Evolutionary conservation across 2,888 invertebrate species (phyloP).

Genomic region (Chrysolina haemoptera): DNA sequence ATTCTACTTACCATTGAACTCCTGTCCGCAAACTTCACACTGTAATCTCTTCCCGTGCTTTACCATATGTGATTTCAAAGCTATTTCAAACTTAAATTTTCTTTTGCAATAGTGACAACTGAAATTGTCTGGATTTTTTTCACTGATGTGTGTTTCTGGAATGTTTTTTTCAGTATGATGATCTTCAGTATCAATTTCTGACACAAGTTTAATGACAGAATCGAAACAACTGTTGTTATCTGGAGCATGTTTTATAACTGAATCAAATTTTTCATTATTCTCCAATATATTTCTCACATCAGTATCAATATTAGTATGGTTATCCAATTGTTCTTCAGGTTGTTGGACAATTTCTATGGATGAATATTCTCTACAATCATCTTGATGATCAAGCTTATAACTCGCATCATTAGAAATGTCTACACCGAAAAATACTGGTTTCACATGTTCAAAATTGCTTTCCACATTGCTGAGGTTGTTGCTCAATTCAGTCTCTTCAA

Average conservation of each 20-base stretch:
- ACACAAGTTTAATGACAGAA: conserved; percentile 30
- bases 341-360: neutral
- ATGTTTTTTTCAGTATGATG: neutral
- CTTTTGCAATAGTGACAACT: conserved; percentile 59
- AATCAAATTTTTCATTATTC: conserved; percentile 6
- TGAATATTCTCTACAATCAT: neutral
- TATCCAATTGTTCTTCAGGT: neutral
- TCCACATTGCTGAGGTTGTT: neutral
- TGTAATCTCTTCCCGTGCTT: conserved; percentile 61
- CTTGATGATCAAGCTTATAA: neutral
- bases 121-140: neutral
- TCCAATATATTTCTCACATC: conserved; percentile 3
- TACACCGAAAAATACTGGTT: neutral
- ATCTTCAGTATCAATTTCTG: conserved; percentile 27
- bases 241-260: conserved; percentile 33
- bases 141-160: neutral
- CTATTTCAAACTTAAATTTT: conserved; percentile 58
- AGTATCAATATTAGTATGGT: neutral
- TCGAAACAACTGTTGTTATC: conserved; percentile 21
- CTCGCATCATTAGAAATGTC: neutral
- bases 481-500: neutral
- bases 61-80: conserved; percentile 59
- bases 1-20: conserved; percentile 61
- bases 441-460: neutral
- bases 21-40: conserved; percentile 63